A percentile compares a stretch with the other conserved stretches of the same genome.
Evolutionary conservation across 2,797 vertebrate species (phyloP).

Genomic region (Sphenopsis melanotis): DNA sequence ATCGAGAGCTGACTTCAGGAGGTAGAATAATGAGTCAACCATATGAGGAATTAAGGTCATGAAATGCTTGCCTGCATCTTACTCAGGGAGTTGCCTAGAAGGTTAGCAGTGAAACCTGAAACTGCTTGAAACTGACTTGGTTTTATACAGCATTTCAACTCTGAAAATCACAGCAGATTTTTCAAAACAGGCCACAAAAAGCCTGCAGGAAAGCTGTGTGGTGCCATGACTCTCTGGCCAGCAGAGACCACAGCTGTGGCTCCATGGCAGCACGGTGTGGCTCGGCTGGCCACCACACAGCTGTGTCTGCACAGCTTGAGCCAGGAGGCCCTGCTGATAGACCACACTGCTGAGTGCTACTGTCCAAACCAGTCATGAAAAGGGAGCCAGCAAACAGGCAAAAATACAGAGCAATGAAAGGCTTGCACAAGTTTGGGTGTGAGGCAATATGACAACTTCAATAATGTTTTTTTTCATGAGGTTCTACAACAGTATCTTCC

Average conservation of each 20-base stretch:
- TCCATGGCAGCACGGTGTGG: accelerated
- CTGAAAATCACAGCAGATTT: conserved; percentile 7
- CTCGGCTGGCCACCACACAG: background rate
- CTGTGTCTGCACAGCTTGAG: background rate
- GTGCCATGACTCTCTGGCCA: background rate
- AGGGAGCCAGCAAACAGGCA: background rate
- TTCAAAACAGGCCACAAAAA: background rate
- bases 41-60: background rate
- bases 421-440: background rate
- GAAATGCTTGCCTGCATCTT: background rate
- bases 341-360: background rate
- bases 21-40: conserved; percentile 27
- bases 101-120: conserved; percentile 18
- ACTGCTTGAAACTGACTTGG: background rate
- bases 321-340: background rate
- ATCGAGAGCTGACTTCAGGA: background rate
- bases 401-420: background rate
- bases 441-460: background rate
- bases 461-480: background rate
- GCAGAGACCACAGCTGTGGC: background rate
- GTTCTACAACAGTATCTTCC: background rate
- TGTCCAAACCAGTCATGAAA: background rate
- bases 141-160: background rate
- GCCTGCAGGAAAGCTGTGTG: background rate
- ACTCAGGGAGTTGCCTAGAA: background rate